Evolutionary conservation across 2,888 invertebrate species (phyloP), one percentile per base, ranked within the genome.

Genomic region (Leptogaster cylindrica): DNA sequence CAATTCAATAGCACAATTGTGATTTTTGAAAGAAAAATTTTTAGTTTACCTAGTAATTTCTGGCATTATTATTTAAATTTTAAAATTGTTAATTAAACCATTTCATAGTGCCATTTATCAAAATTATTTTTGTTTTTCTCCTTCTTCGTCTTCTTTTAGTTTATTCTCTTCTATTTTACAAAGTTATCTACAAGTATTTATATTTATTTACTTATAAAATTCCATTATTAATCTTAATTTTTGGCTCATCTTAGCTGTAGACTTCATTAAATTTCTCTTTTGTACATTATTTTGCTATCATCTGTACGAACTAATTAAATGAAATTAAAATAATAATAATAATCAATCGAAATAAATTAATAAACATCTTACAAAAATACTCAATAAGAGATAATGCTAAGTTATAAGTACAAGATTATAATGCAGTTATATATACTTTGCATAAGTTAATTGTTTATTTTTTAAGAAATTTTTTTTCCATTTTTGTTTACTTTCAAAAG

Each of bases 161-260:
- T 46, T 41, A 41, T 12, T n/a, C 2, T 41, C 14, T 41, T 39
- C n/a, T 58, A 58, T 25, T 23, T 58, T 58, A 58, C 58, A 58
- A 39, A 39, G 12, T 23, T 36, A 39, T 58, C 39, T 58, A 39
- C 58, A 39, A n/a, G 23, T 58, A 27, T 46, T 52, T 67, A 67
- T 31, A 52, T 50, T 51, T 50, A 46, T 67, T 50, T 67, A 65
- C 46, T 64, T 66, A 48, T 68, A 64, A 46, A 67, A 66, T 55
- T 63, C 50, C 27, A 39, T 70, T 14, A 55, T 68, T 66, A 51
- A 36, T 50, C 46, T 55, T 70, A 48, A 50, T 70, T 69, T 71
- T 71, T 69, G 69, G 71, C 71, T 68, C 48, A 61, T 66, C 66
- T 68, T 71, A 70, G 70, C 69, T 70, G 69, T 70, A 70, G 68